Conservation (phyloP, 2,888 invertebrate genomes). For the Parelbella ahira region DNA sequence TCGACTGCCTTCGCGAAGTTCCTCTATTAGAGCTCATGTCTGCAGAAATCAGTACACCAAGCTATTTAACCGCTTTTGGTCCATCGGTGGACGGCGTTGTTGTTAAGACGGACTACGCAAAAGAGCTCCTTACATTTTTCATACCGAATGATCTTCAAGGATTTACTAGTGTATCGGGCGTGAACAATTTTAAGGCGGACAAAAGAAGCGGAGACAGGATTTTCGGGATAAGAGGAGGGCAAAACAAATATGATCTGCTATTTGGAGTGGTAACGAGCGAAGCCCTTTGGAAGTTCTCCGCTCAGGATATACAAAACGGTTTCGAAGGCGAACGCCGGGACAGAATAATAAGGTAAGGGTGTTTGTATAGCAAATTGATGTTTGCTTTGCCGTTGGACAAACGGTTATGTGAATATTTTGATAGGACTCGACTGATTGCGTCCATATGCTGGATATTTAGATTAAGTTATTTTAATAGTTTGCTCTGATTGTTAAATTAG, state of each 20-base stretch:
- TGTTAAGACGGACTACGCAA: slow-evolving; percentile 92
- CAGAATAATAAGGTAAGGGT: slow-evolving; percentile 85
- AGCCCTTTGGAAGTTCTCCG: slow-evolving; percentile 94
- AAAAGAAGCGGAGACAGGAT: slow-evolving; percentile 83
- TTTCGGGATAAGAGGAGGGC: slow-evolving; percentile 76
- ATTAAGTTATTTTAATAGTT: too few species aligned
- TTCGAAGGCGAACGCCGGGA: slow-evolving; percentile 94
- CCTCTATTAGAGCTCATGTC: slow-evolving; percentile 86
- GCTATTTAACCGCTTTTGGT: slow-evolving; percentile 92
- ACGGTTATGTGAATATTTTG: slow-evolving; percentile 21
- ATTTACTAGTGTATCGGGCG: slow-evolving; percentile 81
- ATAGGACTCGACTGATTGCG: slow-evolving; percentile 19
- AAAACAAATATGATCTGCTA: slow-evolving; percentile 89
- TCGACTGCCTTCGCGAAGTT: slow-evolving; percentile 90
- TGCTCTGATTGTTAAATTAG: too few species aligned
- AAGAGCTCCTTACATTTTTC: slow-evolving; percentile 87
- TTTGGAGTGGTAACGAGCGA: slow-evolving; percentile 96
- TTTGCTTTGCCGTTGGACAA: slow-evolving; percentile 36
- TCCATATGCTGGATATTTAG: slow-evolving; percentile 9
- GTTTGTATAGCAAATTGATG: slow-evolving; percentile 70
- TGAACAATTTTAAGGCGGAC: slow-evolving; percentile 80
- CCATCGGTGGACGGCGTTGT: slow-evolving; percentile 97
- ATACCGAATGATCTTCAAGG: slow-evolving; percentile 84
- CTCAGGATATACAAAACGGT: slow-evolving; percentile 90
- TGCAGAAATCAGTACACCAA: slow-evolving; percentile 88